Conservation (phyloP, 2,888 invertebrate genomes). For the Cephalotes varians region DNA sequence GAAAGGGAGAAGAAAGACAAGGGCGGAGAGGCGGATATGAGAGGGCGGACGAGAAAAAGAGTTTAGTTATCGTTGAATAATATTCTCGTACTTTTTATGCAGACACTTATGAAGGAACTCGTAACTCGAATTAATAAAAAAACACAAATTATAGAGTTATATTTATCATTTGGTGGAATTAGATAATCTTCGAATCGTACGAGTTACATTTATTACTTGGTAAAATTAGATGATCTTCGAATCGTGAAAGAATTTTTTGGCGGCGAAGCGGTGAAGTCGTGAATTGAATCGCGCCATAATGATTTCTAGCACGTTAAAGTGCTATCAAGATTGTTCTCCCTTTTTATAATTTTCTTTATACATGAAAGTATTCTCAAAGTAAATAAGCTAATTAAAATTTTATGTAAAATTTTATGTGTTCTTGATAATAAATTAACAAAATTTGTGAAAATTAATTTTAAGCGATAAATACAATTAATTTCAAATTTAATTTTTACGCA, state of each 20-base stretch:
- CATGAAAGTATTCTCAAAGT: not conserved
- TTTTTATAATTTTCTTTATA: not conserved
- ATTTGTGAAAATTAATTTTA: not conserved
- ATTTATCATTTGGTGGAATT: too few relatives aligned
- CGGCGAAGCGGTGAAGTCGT: slow-evolving; percentile 42
- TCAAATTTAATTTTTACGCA: not conserved
- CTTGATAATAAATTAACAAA: not conserved
- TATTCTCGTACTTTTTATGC: slow-evolving; percentile 62
- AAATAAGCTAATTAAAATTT: not conserved
- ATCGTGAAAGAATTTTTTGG: slow-evolving; percentile 55
- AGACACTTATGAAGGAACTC: slow-evolving; percentile 52
- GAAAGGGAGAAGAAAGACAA: slow-evolving; percentile 39
- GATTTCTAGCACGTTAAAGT: slow-evolving; percentile 3
- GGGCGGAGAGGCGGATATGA: not conserved
- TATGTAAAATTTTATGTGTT: not conserved
- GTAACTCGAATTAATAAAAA: slow-evolving; percentile 67
- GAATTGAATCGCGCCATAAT: slow-evolving; percentile 6
- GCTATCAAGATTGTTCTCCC: not conserved
- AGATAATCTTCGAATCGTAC: slow-evolving; percentile 57
- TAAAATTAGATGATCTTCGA: slow-evolving; percentile 65
- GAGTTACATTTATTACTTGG: slow-evolving; percentile 63
- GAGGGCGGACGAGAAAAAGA: slow-evolving; percentile 35
- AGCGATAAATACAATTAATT: not conserved
- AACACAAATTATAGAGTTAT: too few relatives aligned
- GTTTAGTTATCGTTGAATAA: slow-evolving; percentile 69